Evolutionary conservation across 2,888 invertebrate genomes (phyloP), one percentile per base, ranked within the genome.

Genomic region (Drosophila mettleri): DNA sequence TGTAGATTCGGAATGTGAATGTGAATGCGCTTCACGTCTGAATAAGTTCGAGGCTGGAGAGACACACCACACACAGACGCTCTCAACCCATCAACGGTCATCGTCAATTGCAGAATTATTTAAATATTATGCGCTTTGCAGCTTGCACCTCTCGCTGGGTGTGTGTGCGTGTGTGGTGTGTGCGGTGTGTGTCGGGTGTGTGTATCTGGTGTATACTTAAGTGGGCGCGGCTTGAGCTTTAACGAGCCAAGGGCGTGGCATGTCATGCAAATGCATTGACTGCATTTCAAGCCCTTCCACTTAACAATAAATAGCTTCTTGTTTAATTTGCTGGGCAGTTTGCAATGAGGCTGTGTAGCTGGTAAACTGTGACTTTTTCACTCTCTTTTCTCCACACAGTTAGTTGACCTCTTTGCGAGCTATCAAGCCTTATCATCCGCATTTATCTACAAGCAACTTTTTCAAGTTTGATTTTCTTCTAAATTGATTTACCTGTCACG

Each of bases 11-110:
- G 52, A 67, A 66, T 73, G 59, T 60, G 66, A 62, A 66, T 77
- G 59, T 61, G 78, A 62, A 74, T 80, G 78, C 69, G 82, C 81
- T 78, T 88, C 87, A 86, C 86, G 89, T 82, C 65, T 86, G 86
- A 86, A 81, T 86, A 80, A 86, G 74, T 82, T 80, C 79, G 82
- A 81, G 80, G 81, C 87, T 88, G 77, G 69, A 71, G 64, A 52
- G 31, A 53, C 58, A 57, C 68, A 43, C 63, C 71, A 62, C 55
- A 18, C 18, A 12, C 41, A 24, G 14, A 45, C 27, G 12, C 33
- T 29, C 33, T 33, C 20, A 20, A 1, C 14, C 20, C 48, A 31
- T 20, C 64, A 69, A 69, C 65, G 72, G 68, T 69, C 67, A 70
- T 53, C 69, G 31, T 58, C 61, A 48, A 71, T 46, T 64, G 72